Base-by-base conservation (phyloP, 1,140 invertebrate genomes). In the Mylabris phalerata region DNA sequence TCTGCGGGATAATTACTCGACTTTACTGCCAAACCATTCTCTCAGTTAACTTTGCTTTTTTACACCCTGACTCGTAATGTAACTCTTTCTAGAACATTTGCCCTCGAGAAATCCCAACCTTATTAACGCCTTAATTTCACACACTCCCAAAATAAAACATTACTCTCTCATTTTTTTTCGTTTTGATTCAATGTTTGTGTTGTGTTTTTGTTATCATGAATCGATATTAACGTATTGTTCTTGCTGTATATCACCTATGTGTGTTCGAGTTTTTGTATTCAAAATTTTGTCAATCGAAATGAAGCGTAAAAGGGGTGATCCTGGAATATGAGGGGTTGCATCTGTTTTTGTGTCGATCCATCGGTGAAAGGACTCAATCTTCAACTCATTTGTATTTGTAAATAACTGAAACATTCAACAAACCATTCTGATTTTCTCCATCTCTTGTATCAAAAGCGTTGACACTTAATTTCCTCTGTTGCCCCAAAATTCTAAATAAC, bases 1-100 rank as follows among this genome's bases (percentile, higher is more conserved):
- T 61, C 55, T 59, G 60, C 52, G 48, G 52, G 46, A 40, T 67
- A 67, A 67, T 67, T 67, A 60, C 63, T 59, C 51, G 55, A 48
- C 60, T 51, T 47, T 51, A 56, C 43, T 27, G 27, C 44, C 25
- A 52, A 42, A 55, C 52, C 43, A 55, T 55, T 55, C 19, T 19
- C 19, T 19, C 19, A 19, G 19, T 48, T 46, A 38, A 55, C 38
- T 60, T 45, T 26, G 24, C 27, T 42, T 59, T 55, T 56, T 60
- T 56, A 56, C 52, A 4, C 4, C n/a, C 48, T 7, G 5, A 27
- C 26, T 50, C 43, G 27, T 60, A 60, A 60, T 60, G 59, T 55
- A 60, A 55, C 59, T 60, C 59, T 60, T 55, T 60, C 47, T 48
- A 55, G 9, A 32, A 32, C 19, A 19, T 13, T 26, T 7, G 48